phyloP scores from a whole-genome alignment of 1,140 invertebrate species.

The Argopecten irradians region DNA sequence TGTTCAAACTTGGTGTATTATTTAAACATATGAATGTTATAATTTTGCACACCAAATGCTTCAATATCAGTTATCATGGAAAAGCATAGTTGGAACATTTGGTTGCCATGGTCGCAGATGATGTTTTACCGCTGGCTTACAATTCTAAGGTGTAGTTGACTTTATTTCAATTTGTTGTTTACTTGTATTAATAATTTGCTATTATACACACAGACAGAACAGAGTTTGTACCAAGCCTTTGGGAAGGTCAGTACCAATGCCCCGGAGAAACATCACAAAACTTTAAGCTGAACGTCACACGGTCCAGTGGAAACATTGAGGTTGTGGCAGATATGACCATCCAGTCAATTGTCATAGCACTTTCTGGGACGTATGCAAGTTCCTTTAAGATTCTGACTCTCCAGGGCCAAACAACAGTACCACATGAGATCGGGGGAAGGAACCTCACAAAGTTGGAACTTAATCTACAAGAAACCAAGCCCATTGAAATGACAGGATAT shows the following conservation, averaged over 20 bases:
- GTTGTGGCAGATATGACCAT: background rate
- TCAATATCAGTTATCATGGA: no score
- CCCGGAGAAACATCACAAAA: background rate
- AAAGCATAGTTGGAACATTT: no score
- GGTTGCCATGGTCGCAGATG: no score
- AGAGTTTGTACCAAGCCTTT: conserved; percentile 44
- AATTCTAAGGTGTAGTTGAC: no score
- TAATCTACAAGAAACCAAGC: background rate
- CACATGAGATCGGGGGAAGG: background rate
- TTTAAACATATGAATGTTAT: no score
- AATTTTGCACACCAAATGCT: no score
- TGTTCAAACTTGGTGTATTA: no score
- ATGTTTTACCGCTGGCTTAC: no score
- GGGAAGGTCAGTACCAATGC: conserved; percentile 40
- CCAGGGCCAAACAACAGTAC: background rate
- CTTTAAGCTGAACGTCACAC: conserved; percentile 26
- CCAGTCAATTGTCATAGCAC: background rate
- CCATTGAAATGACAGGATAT: background rate
- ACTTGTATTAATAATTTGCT: no score
- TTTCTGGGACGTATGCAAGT: conserved; percentile 30
- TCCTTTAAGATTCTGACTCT: background rate
- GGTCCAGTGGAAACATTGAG: background rate
- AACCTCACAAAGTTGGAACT: conserved; percentile 14
- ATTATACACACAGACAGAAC: conserved; percentile 23
- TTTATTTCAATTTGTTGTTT: no score